phyloP scores from a whole-genome alignment of 2,797 vertebrate genomes.

The Halcyon smyrnensis region DNA sequence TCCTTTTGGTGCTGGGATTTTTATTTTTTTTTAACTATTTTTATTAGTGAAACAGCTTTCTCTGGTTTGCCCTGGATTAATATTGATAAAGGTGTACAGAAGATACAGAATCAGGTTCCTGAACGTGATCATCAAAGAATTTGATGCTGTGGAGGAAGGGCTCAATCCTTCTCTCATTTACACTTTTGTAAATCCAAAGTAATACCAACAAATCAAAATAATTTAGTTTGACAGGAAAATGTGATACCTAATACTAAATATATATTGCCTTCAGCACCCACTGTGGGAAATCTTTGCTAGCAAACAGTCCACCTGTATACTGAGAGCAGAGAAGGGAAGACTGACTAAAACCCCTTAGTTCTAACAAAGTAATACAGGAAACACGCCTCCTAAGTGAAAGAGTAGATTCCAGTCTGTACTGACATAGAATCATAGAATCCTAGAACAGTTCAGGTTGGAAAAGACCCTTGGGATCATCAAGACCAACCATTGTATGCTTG shows the following conservation, averaged over 20 bases:
- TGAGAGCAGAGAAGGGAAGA: fast-evolving
- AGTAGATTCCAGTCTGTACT: neutral
- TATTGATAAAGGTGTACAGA: neutral
- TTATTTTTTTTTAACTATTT: neutral
- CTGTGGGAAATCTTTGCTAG: neutral
- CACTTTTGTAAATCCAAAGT: neutral
- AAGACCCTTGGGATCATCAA: too few species aligned
- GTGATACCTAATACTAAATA: neutral
- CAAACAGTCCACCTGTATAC: neutral
- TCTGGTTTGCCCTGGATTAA: neutral
- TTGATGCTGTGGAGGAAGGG: neutral
- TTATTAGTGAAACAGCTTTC: neutral
- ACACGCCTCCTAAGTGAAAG: neutral
- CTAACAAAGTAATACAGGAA: neutral
- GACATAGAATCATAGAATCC: neutral
- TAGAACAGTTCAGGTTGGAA: too few species aligned
- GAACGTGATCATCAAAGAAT: neutral
- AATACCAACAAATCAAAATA: neutral
- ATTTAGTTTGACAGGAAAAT: neutral
- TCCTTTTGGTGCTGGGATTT: neutral
- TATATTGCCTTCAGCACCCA: neutral
- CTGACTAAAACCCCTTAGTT: neutral
- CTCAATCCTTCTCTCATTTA: neutral
- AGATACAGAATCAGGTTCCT: neutral
- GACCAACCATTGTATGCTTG: neutral